Evolutionary conservation across 2,797 vertebrate genomes (phyloP), one percentile per base, ranked within the genome.

Genomic region (Peromyscus aztecus): DNA sequence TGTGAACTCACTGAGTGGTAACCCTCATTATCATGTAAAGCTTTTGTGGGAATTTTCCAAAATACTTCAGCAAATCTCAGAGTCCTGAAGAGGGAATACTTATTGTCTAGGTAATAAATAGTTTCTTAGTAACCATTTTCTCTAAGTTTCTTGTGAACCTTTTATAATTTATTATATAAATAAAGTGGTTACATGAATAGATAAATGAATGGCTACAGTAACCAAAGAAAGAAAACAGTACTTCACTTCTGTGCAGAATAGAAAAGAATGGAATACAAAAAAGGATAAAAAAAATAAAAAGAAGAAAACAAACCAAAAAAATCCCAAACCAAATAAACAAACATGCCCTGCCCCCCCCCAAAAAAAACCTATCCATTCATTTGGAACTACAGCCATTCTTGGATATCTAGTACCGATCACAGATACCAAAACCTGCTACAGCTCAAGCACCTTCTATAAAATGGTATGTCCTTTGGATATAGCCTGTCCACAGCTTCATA

Each of bases 101-200:
- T 78, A 75, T 52, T 89, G 80, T 71, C 34, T 89, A 43, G 17
- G 55, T 89, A 83, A 37, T 78, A 85, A 92, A 89, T 93, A 69
- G 40, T 82, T 85, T 16, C 92, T 52, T 34, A 87, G 23, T 81
- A 95, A 96, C 84, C 2, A 87, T 65, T 84, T 94, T 55, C 63
- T 90, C 37, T 49, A 77, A 80, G 55, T 75, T 85, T 91, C 55
- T 67, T 92, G 2, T 88, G 82, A 94, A 86, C 13, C 13, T 89
- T 95, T 93, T 93, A 34, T 40, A 46, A 83, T 67, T 94, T 87
- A 80, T 80, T 93, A 46, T 0, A 5, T 3, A 63, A 37, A 67
- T 7, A 43, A 31, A 4, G 29, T 40, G 24, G 21, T 46, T 85
- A 29, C 4, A 88, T 29, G 52, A 85, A 75, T 75, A 94, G 89